Evolutionary conservation across 1,140 invertebrate genomes (phyloP), one percentile per base, ranked within the genome.

Genomic region (Zaprionus lachaisei): DNA sequence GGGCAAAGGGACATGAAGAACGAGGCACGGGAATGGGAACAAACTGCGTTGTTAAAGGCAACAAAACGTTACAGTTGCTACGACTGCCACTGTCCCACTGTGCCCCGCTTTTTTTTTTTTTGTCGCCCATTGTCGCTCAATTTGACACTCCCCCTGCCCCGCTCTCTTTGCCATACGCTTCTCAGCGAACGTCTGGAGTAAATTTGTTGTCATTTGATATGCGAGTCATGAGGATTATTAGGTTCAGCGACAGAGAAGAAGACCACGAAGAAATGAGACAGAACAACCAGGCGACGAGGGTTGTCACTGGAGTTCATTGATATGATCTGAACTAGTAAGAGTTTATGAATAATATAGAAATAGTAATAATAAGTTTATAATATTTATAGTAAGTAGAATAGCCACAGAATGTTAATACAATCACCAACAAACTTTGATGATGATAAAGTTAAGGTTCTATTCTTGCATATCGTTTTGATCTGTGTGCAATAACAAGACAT

Each of bases 171-270:
- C 24, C 3, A 24, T 28, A 37, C 38, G 41, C 67, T 56, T 57
- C 60, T 57, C 64, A 57, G 70, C 66, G 82, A 81, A 34, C 80
- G 77, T 79, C 85, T 80, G 86, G 37, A 85, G 81, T 91, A 85
- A 90, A 90, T 90, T 90, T 90, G 85, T 90, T 90, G 85, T 90
- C 85, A 90, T 90, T 90, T 90, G 85, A 90, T 90, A 90, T 90
- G 85, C 85, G 85, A 90, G 85, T 90, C 85, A 90, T 90, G 85
- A 90, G 85, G 85, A 90, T 90, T 90, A 90, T 90, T 90, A 90
- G 85, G 85, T 90, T 90, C 79, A 85, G 75, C 71, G 65, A 67
- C 72, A 69, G 81, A 68, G 37, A 20, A 65, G 41, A 60, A 67
- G 24, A 34, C n/a, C 31, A 58, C 24, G 49, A 22, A 44, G 20